Evolutionary conservation across 2,113 vertebrate genomes (phyloP).

Genomic region (Ammospiza nelsoni): DNA sequence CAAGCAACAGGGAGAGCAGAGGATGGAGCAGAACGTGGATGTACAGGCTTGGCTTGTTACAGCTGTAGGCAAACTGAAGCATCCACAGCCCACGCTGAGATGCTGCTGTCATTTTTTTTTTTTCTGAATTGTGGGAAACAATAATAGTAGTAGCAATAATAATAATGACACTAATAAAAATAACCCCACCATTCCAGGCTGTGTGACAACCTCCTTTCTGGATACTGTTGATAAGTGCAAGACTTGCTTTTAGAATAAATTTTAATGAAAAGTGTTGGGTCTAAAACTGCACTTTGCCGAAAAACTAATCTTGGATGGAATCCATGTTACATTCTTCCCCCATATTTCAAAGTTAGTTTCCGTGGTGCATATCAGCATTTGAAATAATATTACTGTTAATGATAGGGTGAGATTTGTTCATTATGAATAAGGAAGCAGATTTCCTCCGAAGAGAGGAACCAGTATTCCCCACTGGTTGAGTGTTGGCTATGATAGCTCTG

Average conservation of each 20-base stretch:
- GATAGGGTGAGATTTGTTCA: neutral
- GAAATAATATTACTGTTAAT: neutral
- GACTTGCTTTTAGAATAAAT: neutral
- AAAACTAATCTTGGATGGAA: neutral
- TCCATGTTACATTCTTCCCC: neutral
- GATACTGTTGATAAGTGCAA: neutral
- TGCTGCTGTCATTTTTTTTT: neutral
- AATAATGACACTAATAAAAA: neutral
- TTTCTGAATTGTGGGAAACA: neutral
- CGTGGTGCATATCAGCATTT: neutral
- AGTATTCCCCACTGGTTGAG: neutral
- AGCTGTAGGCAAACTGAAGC: neutral
- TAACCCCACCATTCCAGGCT: neutral
- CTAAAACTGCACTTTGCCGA: neutral
- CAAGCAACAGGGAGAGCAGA: neutral
- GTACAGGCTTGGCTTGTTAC: neutral
- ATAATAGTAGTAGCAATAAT: neutral
- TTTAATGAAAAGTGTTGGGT: neutral
- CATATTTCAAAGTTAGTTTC: neutral
- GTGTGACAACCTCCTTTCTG: neutral
- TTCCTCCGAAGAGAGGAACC: neutral
- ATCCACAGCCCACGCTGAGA: neutral
- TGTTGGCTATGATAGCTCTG: constrained; percentile 37
- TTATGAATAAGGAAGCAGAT: neutral
- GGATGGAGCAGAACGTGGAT: neutral